Conservation (phyloP, 1,140 invertebrate species). For the Aphaenogaster rudis region DNA sequence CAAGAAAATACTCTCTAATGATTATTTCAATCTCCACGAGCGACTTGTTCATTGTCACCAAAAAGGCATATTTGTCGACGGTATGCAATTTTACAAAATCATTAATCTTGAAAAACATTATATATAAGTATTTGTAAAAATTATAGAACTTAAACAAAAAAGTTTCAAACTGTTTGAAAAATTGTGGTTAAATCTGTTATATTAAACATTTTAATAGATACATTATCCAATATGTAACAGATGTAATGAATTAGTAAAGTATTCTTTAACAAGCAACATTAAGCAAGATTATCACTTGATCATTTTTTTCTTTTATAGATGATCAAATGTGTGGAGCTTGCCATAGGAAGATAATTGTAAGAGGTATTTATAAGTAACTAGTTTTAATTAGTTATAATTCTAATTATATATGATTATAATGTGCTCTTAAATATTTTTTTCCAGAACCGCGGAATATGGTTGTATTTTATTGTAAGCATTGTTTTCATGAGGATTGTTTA, state of each 20-base stretch:
- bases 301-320: conserved; percentile 83
- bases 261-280: not conserved
- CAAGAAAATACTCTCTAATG: conserved; percentile 94
- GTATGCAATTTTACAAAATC: conserved; percentile 76
- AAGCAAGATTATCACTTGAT: not conserved
- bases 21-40: conserved; percentile 96
- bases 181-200: not conserved
- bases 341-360: conserved; percentile 90
- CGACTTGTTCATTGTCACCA: conserved; percentile 93
- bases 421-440: conserved; percentile 69
- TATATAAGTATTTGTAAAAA: not conserved
- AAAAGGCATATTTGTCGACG: conserved; percentile 91
- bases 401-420: conserved; percentile 43
- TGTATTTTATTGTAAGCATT: conserved; percentile 96
- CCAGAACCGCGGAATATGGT: conserved; percentile 91
- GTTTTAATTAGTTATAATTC: conserved; percentile 1
- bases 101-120: not conserved
- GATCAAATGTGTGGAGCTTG: conserved; percentile 93
- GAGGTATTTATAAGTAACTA: conserved; percentile 85
- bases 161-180: not conserved
- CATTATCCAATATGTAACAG: conserved; percentile 68
- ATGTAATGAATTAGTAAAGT: not conserved
- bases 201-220: conserved; percentile 48
- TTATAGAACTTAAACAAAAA: not conserved
- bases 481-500: conserved; percentile 95